phyloP scores from a whole-genome alignment of 2,797 vertebrate genomes.

The Falco columbarius region DNA sequence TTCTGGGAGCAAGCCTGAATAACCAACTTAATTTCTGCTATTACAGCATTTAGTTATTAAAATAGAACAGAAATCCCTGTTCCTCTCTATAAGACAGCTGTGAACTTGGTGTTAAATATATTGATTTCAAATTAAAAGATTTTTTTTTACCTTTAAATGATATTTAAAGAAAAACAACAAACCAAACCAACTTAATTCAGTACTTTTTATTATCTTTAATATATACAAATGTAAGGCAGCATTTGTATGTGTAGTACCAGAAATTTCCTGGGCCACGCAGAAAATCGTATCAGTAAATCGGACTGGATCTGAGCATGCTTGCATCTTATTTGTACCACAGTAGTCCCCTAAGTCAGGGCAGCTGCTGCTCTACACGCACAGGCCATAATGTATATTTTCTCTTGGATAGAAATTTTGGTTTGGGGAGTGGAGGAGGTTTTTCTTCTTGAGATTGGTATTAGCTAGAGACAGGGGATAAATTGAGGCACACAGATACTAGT shows the following conservation, averaged over 20 bases:
- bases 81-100: background rate
- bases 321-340: background rate
- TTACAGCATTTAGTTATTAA: background rate
- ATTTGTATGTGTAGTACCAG: background rate
- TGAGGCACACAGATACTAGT: background rate
- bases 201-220: background rate
- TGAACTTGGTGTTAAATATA: background rate
- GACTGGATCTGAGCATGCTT: background rate
- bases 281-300: conserved; percentile 32
- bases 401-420: background rate
- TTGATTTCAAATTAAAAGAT: background rate
- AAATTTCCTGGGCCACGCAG: conserved; percentile 13
- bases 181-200: background rate
- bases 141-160: no score
- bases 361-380: background rate
- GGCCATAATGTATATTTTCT: background rate
- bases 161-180: fast-evolving
- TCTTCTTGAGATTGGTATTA: background rate
- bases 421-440: background rate
- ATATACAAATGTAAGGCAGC: background rate
- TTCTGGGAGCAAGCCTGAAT: background rate
- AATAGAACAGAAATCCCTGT: background rate
- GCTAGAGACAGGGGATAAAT: background rate
- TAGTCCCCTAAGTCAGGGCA: background rate
- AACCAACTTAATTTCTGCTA: background rate